A percentile compares a stretch with the other conserved stretches of the same genome.
These are phyloP conservation scores for Borostomias antarcticus DNA, from an alignment of 2,797 vertebrate species.

Conservation along the genomic window DNA sequence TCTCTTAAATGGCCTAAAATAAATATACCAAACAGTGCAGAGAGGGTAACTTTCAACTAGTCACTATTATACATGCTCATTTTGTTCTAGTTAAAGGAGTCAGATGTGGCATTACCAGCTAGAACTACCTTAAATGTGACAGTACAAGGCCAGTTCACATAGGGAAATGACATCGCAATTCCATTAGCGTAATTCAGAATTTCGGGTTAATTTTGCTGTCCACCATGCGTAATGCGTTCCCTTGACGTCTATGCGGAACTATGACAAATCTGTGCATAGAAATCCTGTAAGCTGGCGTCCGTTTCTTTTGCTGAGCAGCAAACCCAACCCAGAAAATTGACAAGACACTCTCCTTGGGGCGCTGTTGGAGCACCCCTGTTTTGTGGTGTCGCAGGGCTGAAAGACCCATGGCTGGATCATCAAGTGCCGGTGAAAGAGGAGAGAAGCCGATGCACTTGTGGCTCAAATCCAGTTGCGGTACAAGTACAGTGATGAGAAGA, in stretches of 20 bases:
- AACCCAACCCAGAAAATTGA: conserved; percentile 17
- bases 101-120: conserved; percentile 3
- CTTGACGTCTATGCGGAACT: background rate
- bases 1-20: background rate
- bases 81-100: conserved; percentile 24
- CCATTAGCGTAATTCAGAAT: background rate
- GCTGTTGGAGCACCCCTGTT: conserved; percentile 15
- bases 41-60: conserved; percentile 29
- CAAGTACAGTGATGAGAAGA: conserved; percentile 82
- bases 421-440: conserved; percentile 12
- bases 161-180: conserved; percentile 14
- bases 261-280: conserved; percentile 17
- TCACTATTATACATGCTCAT: conserved; percentile 22
- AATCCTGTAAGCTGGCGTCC: conserved; percentile 15
- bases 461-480: conserved; percentile 81
- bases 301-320: conserved; percentile 19
- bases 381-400: background rate
- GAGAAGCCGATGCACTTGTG: conserved; percentile 7
- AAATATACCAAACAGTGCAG: conserved; percentile 18
- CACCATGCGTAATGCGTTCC: background rate
- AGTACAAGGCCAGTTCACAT: conserved; percentile 17
- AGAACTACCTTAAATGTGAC: conserved; percentile 16
- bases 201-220: background rate
- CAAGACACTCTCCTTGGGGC: conserved; percentile 18
- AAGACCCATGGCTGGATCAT: conserved; percentile 7